Evolutionary conservation across 1,140 invertebrate genomes (phyloP).

Genomic region (Eciton burchellii): DNA sequence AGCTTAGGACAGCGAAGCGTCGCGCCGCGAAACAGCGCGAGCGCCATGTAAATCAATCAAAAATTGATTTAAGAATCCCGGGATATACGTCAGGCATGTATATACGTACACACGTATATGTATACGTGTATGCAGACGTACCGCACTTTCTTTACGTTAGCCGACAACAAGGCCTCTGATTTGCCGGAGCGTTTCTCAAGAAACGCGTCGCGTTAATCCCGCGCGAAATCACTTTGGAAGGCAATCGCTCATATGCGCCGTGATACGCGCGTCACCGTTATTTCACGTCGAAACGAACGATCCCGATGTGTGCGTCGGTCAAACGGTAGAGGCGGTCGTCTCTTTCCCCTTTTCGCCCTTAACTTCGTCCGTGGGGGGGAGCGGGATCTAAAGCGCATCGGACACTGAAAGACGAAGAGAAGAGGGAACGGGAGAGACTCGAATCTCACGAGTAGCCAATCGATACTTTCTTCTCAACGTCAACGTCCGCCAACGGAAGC

Average conservation of each 20-base stretch:
- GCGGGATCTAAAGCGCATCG: slow-evolving; percentile 3
- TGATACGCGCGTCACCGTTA: neutral
- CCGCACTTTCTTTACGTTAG: slow-evolving; percentile 16
- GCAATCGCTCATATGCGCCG: neutral
- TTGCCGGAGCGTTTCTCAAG: neutral
- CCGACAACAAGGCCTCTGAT: neutral
- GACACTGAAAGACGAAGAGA: slow-evolving; percentile 8
- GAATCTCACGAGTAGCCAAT: slow-evolving; percentile 9
- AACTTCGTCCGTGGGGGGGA: neutral
- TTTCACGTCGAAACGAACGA: slow-evolving; percentile 28
- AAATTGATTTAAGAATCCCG: slow-evolving; percentile 77
- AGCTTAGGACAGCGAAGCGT: slow-evolving; percentile 59
- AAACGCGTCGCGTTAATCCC: neutral
- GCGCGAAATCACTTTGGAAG: slow-evolving; percentile 14
- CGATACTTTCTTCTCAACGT: slow-evolving; percentile 30
- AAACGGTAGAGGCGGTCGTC: neutral
- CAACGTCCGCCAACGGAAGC: no score
- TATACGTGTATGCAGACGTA: slow-evolving; percentile 1
- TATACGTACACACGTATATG: slow-evolving; percentile 71
- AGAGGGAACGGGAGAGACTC: neutral
- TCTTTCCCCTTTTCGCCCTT: neutral
- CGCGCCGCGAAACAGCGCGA: slow-evolving; percentile 36
- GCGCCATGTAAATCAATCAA: slow-evolving; percentile 78
- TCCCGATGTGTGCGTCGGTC: neutral
- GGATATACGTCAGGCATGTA: slow-evolving; percentile 66